phyloP scores from a whole-genome alignment of 2,888 invertebrate species.

The Aleiodes leptofemur region DNA sequence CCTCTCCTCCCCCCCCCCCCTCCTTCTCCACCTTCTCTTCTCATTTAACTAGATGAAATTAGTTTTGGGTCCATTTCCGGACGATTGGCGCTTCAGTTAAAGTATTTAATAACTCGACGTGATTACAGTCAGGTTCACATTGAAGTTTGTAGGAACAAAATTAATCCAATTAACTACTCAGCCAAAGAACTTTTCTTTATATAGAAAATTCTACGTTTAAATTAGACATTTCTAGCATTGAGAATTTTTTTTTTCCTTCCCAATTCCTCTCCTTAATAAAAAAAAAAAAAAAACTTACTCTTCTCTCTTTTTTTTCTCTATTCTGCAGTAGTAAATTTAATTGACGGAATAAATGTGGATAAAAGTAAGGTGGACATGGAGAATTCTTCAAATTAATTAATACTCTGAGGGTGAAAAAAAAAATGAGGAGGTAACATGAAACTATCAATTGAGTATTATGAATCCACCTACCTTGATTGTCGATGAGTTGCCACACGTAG shows the following conservation, averaged over 20 bases:
- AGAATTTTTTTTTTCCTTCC: not conserved
- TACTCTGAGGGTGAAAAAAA: not conserved
- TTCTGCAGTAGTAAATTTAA: not conserved
- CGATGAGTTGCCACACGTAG: slow-evolving; percentile 22
- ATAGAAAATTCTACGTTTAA: not conserved
- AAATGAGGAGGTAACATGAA: not conserved
- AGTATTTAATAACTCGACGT: slow-evolving; percentile 28
- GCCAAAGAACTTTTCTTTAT: slow-evolving; percentile 3
- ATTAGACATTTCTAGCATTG: no score
- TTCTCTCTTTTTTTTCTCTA: no score
- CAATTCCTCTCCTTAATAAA: no score
- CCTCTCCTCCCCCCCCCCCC: not conserved
- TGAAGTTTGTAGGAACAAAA: slow-evolving; percentile 20
- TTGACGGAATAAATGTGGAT: slow-evolving; percentile 1
- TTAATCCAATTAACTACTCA: slow-evolving; percentile 31
- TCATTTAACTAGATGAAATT: not conserved
- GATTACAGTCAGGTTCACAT: slow-evolving; percentile 20
- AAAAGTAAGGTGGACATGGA: not conserved
- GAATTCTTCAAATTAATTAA: not conserved
- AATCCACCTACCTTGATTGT: slow-evolving; percentile 17
- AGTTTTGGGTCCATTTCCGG: slow-evolving; percentile 15
- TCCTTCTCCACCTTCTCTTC: no score
- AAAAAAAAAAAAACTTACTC: no score
- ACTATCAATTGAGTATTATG: not conserved
- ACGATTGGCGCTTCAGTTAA: slow-evolving; percentile 23